A percentile compares a stretch with the other conserved stretches of the same genome.
Evolutionary conservation across 2,797 vertebrate species (phyloP).

Genomic region (Masticophis lateralis): DNA sequence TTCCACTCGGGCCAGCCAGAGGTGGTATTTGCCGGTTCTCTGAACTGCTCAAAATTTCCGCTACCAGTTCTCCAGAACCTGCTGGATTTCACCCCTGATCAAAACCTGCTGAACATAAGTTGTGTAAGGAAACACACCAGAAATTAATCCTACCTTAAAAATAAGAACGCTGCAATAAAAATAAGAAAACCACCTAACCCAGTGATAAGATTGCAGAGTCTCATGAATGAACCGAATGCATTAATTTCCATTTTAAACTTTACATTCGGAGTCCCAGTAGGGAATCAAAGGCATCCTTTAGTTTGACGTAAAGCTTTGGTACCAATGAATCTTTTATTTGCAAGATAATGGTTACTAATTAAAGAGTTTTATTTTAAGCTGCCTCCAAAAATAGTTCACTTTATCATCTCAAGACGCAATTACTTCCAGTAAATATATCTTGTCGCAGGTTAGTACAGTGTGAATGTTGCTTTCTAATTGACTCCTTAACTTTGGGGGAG

Average conservation of each 20-base stretch:
- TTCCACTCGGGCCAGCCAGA: too few species aligned
- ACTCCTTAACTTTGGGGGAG: not conserved
- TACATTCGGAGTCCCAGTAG: slow-evolving; percentile 16
- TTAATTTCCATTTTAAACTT: slow-evolving; percentile 28
- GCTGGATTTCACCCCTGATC: not conserved
- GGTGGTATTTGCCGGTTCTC: too few species aligned
- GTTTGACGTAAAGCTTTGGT: slow-evolving; percentile 37
- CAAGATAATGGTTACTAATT: slow-evolving; percentile 47
- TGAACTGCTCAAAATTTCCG: too few species aligned
- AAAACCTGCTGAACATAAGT: not conserved
- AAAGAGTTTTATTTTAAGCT: slow-evolving; percentile 45
- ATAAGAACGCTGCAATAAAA: not conserved
- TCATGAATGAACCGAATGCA: not conserved
- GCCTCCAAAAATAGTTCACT: slow-evolving; percentile 45
- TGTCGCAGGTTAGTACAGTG: slow-evolving; percentile 11
- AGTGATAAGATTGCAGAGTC: not conserved
- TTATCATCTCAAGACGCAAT: slow-evolving; percentile 40
- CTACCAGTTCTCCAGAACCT: too few species aligned
- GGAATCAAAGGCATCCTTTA: slow-evolving; percentile 21
- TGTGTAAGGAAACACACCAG: not conserved
- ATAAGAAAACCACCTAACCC: not conserved
- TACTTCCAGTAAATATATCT: slow-evolving; percentile 50
- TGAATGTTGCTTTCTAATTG: not conserved
- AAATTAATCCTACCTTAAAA: not conserved
- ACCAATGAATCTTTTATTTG: slow-evolving; percentile 48